Evolutionary conservation across 2,797 vertebrate species (phyloP), one percentile per base, ranked within the genome.

Genomic region (Sebastes taczanowskii): DNA sequence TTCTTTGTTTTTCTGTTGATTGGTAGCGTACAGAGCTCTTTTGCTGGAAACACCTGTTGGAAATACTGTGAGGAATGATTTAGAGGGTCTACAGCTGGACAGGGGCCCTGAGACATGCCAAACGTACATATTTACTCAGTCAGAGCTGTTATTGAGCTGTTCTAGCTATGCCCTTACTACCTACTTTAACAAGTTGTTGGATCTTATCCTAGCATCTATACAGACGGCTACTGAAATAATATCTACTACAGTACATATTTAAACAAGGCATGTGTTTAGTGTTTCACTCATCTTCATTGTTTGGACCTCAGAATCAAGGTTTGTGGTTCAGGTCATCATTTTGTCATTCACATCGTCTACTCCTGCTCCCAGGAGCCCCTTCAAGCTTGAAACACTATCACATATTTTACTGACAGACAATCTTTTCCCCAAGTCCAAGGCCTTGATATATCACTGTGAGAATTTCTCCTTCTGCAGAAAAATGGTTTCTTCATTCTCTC

Each of bases 381-480:
- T 89, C 42, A 74, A 86, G 66, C 83, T 89, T 88, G 67, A 90
- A 91, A 87, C 78, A 75, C 82, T 77, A 80, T 85, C 89, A 63
- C 80, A 89, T 92, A 86, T 85, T 91, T 88, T 60, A 81, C 84
- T 88, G 89, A 88, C 86, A 92, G 83, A 79, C 77, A 66, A 71
- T 81, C 75, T 78, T 80, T 77, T 71, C 7, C 78, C 68, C 38
- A 82, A 88, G 86, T 90, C 76, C 88, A 84, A 82, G 49, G 53
- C 42, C 35, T 68, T 92, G 85, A 91, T 90, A 78, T 81, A 88
- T 90, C 68, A 78, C 82, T 78, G 81, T 91, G 83, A 88, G 85
- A 84, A 78, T 85, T 84, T 85, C 11, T 76, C 42, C 81, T 71
- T 81, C 83, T 81, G 86, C 71, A 46, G 76, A 85, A 81, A 86